Evolutionary conservation across 1,140 invertebrate species (phyloP).

Genomic region (Trissolcus basalis): DNA sequence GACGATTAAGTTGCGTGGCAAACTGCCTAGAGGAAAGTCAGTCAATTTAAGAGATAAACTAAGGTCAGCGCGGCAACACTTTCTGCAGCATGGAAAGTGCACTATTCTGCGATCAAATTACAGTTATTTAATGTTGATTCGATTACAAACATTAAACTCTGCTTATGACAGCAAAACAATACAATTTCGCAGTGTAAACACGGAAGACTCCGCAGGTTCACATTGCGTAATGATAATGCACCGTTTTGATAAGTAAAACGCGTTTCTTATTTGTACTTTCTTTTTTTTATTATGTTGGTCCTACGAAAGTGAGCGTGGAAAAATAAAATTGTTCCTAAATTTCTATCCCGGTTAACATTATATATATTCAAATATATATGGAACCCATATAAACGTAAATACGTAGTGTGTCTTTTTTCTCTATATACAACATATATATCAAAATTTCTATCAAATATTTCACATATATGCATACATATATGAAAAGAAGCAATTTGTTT

Average conservation of each 20-base stretch:
- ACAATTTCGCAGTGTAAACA: constrained; percentile 28
- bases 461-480: too few relatives aligned
- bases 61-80: constrained; percentile 41
- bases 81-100: constrained; percentile 45
- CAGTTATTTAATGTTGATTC: constrained; percentile 44
- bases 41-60: constrained; percentile 41
- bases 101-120: constrained; percentile 38
- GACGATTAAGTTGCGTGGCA: constrained; percentile 1
- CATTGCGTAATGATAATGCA: constrained; percentile 21
- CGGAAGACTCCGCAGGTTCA: constrained; percentile 24
- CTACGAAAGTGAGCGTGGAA: too few relatives aligned
- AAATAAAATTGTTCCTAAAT: too few relatives aligned
- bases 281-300: neutral
- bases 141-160: constrained; percentile 29
- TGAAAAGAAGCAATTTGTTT: neutral
- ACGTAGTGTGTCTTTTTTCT: too few relatives aligned
- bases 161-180: constrained; percentile 22
- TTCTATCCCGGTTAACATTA: too few relatives aligned
- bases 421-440: too few relatives aligned
- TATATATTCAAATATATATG: too few relatives aligned
- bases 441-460: too few relatives aligned
- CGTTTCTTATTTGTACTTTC: constrained; percentile 19
- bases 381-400: too few relatives aligned
- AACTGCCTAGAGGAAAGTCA: constrained; percentile 30
- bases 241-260: neutral